A percentile compares a stretch with the other conserved stretches of the same genome.
Evolutionary conservation across 2,113 vertebrate species (phyloP).

Genomic region (Elephantulus edwardii): DNA sequence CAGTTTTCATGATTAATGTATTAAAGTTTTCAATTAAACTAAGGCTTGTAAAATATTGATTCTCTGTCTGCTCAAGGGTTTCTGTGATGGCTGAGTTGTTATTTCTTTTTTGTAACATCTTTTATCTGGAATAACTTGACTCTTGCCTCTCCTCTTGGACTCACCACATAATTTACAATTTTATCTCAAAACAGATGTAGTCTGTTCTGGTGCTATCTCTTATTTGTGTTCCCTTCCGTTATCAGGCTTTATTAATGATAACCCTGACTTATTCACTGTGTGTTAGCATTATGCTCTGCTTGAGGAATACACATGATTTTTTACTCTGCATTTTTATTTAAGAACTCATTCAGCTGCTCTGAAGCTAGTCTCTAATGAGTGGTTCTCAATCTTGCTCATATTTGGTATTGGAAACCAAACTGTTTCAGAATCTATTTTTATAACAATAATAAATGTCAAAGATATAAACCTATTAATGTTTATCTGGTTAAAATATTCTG

Average conservation of each 20-base stretch:
- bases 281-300: neutral
- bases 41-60: neutral
- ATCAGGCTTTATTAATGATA: slow-evolving; percentile 14
- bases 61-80: slow-evolving; percentile 18
- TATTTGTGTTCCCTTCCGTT: slow-evolving; percentile 33
- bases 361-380: neutral
- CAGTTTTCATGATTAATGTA: slow-evolving; percentile 51
- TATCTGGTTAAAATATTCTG: neutral
- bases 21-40: slow-evolving; percentile 20
- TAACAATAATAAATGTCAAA: slow-evolving; percentile 7
- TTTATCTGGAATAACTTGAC: neutral
- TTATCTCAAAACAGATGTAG: neutral
- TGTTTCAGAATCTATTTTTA: neutral
- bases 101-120: neutral
- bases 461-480: neutral
- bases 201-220: neutral
- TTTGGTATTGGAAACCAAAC: neutral
- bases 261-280: neutral
- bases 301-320: neutral
- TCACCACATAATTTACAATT: slow-evolving; percentile 15
- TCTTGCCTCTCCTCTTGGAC: neutral
- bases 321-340: slow-evolving; percentile 4
- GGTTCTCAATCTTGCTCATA: neutral
- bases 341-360: neutral
- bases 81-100: neutral